phyloP scores from a whole-genome alignment of 2,797 vertebrate species.

The Phoxinus dragarum region DNA sequence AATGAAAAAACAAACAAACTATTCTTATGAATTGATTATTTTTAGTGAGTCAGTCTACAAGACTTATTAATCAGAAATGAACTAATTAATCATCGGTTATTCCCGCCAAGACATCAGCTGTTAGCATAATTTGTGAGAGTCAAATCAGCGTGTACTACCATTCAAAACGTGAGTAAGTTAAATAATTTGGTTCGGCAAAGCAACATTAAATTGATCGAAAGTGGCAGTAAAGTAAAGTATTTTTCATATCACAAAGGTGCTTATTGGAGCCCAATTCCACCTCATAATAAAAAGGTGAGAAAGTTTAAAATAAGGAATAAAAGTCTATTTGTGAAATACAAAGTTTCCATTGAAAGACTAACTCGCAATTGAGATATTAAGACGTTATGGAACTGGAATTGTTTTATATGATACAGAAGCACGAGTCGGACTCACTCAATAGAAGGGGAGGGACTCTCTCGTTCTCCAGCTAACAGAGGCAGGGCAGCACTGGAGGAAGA shows the following conservation, averaged over 20 bases:
- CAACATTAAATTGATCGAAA: background rate
- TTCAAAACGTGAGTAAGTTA: background rate
- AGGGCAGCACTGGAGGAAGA: constrained; percentile 93
- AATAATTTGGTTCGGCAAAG: background rate
- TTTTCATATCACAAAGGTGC: no score
- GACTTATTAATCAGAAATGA: background rate
- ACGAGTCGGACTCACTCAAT: constrained; percentile 82
- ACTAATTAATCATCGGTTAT: background rate
- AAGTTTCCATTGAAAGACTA: background rate
- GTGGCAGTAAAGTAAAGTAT: background rate
- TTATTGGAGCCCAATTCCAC: background rate
- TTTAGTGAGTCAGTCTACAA: background rate
- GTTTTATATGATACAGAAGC: background rate
- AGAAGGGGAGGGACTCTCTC: constrained; percentile 88
- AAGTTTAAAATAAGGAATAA: constrained; percentile 9
- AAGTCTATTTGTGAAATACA: background rate
- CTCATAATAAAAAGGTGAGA: background rate
- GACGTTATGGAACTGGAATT: background rate
- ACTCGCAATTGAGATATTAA: background rate
- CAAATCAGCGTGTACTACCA: no score
- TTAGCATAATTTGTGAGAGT: background rate
- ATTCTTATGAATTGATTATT: background rate
- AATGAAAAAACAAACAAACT: background rate
- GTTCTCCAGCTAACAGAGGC: constrained; percentile 89
- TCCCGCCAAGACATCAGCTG: background rate